Evolutionary conservation across 2,113 vertebrate genomes (phyloP).

Genomic region (Ictidomys tridecemlineatus): DNA sequence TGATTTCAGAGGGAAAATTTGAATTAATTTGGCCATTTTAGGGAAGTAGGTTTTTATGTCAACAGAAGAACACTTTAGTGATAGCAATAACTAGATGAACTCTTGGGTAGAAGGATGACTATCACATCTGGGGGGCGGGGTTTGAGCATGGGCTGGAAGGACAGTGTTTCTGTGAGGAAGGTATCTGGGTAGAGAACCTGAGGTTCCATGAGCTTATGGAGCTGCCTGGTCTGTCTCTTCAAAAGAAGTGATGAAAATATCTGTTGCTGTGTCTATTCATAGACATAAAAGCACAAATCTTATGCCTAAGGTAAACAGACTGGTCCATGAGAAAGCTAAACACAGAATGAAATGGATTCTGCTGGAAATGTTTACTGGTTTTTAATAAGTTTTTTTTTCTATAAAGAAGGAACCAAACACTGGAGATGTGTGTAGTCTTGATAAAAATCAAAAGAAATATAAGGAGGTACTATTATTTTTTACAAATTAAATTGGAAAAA

Average conservation of each 20-base stretch:
- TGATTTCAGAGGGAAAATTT: neutral
- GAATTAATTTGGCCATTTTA: neutral
- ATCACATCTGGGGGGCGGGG: neutral
- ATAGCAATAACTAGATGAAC: neutral
- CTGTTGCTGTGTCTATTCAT: neutral
- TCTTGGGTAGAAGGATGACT: neutral
- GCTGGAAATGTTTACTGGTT: neutral
- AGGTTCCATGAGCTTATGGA: neutral
- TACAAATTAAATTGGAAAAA: conserved; percentile 5
- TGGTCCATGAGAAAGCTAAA: conserved; percentile 33
- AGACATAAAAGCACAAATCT: conserved; percentile 40
- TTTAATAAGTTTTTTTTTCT: neutral
- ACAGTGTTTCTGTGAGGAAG: neutral
- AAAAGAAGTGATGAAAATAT: neutral
- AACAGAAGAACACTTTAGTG: neutral
- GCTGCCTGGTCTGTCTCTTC: neutral
- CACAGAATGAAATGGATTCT: conserved; percentile 55
- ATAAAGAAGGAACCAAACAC: conserved; percentile 41
- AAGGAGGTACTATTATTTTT: no score
- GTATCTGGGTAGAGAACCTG: neutral
- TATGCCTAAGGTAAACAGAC: neutral
- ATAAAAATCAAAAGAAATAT: no score
- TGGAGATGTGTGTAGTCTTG: neutral
- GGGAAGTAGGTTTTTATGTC: neutral
- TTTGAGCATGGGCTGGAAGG: neutral